Evolutionary conservation across 2,888 invertebrate genomes (phyloP).

Genomic region (Diaphora mendica): DNA sequence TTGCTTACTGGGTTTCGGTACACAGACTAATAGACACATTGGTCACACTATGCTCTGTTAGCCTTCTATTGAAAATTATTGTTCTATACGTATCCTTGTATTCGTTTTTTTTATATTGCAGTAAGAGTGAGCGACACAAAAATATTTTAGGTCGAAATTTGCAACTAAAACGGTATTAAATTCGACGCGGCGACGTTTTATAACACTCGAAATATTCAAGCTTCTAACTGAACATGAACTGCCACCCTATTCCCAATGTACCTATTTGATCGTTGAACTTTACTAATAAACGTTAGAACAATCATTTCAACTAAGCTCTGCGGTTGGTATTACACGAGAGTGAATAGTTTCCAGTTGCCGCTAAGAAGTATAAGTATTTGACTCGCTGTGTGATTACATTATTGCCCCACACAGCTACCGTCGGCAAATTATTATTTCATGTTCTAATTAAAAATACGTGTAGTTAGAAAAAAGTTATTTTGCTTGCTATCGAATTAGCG

Average conservation of each 20-base stretch:
- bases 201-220: constrained; percentile 25
- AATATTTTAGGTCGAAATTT: not conserved
- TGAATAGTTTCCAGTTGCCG: constrained; percentile 54
- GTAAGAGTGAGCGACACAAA: not conserved
- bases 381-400: constrained; percentile 35
- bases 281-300: constrained; percentile 62
- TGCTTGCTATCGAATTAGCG: not conserved
- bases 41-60: no score
- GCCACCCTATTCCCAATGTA: constrained; percentile 41
- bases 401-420: constrained; percentile 29
- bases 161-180: not conserved
- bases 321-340: constrained; percentile 52
- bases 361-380: constrained; percentile 42
- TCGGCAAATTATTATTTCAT: constrained; percentile 17
- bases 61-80: not conserved
- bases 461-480: not conserved
- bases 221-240: constrained; percentile 23
- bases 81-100: not conserved
- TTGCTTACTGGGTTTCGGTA: not conserved
- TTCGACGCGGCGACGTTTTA: not conserved
- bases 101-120: not conserved
- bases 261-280: constrained; percentile 58
- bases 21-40: no score
- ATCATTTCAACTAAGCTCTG: constrained; percentile 53
- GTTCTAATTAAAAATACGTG: not conserved